phyloP scores from a whole-genome alignment of 2,797 vertebrate genomes.

The Myotis myotis region DNA sequence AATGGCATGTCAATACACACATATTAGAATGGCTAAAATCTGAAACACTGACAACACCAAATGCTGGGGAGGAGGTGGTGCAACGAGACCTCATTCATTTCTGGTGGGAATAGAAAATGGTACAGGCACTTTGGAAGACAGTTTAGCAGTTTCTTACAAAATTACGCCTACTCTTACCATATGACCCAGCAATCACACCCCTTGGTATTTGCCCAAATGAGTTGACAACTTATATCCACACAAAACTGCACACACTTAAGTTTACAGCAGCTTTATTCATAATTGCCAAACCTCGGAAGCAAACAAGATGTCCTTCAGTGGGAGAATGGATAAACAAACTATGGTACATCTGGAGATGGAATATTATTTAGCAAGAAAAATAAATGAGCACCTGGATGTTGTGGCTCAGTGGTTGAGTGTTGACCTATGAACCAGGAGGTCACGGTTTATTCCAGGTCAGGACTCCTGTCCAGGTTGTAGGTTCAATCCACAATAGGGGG shows the following conservation, averaged over 20 bases:
- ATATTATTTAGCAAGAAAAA: neutral
- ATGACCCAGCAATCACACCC: neutral
- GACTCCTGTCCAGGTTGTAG: too few species aligned
- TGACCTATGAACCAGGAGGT: too few species aligned
- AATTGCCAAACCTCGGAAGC: neutral
- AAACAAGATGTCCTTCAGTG: neutral
- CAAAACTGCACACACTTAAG: neutral
- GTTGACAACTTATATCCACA: neutral
- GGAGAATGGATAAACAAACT: neutral
- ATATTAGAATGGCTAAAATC: neutral
- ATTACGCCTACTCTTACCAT: neutral
- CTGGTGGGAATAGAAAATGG: neutral
- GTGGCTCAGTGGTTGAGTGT: too few species aligned
- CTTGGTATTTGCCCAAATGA: neutral
- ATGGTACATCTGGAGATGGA: neutral
- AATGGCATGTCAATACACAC: neutral
- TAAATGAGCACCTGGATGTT: too few species aligned
- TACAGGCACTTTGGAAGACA: neutral
- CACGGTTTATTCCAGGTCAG: too few species aligned
- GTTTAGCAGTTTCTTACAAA: constrained; percentile 1
- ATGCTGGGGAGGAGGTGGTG: neutral
- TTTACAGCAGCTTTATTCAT: neutral
- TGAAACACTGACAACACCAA: neutral
- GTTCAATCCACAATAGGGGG: too few species aligned
- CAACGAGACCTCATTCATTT: neutral